Evolutionary conservation across 2,888 invertebrate species (phyloP), one percentile per base, ranked within the genome.

Genomic region (Parthenolecanium corni): DNA sequence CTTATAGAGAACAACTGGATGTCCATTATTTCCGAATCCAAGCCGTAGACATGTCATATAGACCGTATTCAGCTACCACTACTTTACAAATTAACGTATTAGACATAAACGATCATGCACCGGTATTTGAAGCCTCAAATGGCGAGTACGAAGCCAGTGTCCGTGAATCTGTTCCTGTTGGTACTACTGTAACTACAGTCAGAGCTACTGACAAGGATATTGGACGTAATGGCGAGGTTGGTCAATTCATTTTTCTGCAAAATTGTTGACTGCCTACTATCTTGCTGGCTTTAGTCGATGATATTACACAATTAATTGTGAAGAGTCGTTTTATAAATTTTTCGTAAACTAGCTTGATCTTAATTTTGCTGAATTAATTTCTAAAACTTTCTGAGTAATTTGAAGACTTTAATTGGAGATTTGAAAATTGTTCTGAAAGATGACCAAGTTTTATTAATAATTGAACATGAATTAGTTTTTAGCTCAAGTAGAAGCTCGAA

Each of bases 31-130:
- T 96, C 74, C 80, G 87, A 31, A 85, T 96, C 0, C 84, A 89
- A 5, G 95, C 94, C 0, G 85, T 86, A 1, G 94, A 95, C 72
- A 86, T 86, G 70, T 86, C 85, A 64, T 87, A 87, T 72, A 90
- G 87, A n/a, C 88, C 86, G 1, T 79, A 86, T 69, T 92, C 88
- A 61, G 93, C 88, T 12, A 95, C 91, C 20, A 93, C 89, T 14
- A 95, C 89, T 31, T 76, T 94, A 6, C 77, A 84, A 75, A 89
- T 97, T 62, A 91, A 91, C 72, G 94, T 97, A 0, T 74, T 89
- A 61, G 97, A 97, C 74, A 87, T 89, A 67, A 97, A 97, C 73
- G 97, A 97, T 74, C 94, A 97, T 71, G 81, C 86, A 20, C 97
- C 97, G 0, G 82, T 83, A 4, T 97, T 97, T 73, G 96, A 96